Evolutionary conservation across 2,113 vertebrate genomes (phyloP).

Genomic region (Trochalopteron elliotii): DNA sequence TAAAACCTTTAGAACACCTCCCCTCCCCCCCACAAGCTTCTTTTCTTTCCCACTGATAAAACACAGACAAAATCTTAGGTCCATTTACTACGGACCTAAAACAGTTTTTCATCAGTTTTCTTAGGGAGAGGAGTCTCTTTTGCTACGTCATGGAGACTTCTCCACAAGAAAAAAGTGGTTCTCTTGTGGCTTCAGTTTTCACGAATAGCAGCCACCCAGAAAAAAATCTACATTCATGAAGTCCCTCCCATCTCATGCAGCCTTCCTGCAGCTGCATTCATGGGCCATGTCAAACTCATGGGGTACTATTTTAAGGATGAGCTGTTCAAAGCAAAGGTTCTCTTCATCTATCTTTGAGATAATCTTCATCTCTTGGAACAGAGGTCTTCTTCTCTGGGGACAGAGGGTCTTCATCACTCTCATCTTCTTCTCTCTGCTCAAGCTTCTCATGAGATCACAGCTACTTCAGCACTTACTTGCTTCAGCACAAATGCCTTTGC

Average conservation of each 20-base stretch:
- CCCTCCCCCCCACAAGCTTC: neutral
- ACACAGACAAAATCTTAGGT: neutral
- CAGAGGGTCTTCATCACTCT: neutral
- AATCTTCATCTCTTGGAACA: neutral
- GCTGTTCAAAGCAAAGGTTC: neutral
- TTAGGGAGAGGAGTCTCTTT: neutral
- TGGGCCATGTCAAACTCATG: neutral
- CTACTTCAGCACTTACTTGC: neutral
- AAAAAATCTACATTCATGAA: neutral
- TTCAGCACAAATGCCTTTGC: neutral
- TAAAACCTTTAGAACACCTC: neutral
- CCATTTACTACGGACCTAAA: neutral
- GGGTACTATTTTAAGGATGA: neutral
- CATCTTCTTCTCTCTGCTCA: neutral
- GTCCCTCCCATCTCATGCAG: neutral
- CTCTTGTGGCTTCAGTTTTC: neutral
- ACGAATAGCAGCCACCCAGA: neutral
- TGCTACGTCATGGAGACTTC: neutral
- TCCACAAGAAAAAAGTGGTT: neutral
- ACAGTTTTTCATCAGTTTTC: neutral
- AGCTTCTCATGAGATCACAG: neutral
- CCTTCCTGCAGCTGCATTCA: neutral
- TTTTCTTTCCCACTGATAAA: neutral
- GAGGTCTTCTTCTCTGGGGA: neutral
- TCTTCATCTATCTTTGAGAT: neutral